Evolutionary conservation across 2,888 invertebrate genomes (phyloP), one percentile per base, ranked within the genome.

Genomic region (Hyppa rectilinea): DNA sequence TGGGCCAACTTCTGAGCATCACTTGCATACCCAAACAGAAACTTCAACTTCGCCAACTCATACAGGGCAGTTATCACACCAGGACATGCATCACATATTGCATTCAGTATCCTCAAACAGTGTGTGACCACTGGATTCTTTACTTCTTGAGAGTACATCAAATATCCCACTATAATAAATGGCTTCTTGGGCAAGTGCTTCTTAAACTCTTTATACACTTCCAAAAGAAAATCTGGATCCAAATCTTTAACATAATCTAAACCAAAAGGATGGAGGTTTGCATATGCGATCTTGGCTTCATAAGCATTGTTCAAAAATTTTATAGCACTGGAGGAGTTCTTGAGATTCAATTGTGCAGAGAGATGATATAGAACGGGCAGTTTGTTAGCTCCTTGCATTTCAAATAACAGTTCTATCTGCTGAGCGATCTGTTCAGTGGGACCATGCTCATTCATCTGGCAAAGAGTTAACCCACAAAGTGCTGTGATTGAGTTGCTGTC

Each of bases 161-260:
- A 85, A 34, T 96, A 94, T 1, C 95, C 94, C 31, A 96, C 88
- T 60, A 96, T 93, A 1, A 96, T 90, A 80, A 94, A 94, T 29
- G 96, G 95, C 81, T 96, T 97, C 58, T 97, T 96, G 0, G 98
- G 97, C 86, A 97, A 96, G 87, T 98, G 97, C 67, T 97, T 96
- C 71, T 98, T 96, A 87, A 98, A 97, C 87, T 98, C 98, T 72
- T 97, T 97, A 61, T 97, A 97, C 20, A 99, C 96, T 84, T 98
- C 97, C 20, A 99, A 90, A 67, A 99, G 95, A 88, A 99, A 98
- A 92, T 98, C 98, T 0, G 99, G 98, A 93, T 99, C 98, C 59
- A 99, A 95, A 60, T 96, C 93, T 75, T 96, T 96, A 53, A 98
- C 96, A 91, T 98, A 99, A 9, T 96, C 96, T 34, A 97, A 96